Conservation (phyloP, 2,888 invertebrate species). For the Oscheius myriophilus region DNA sequence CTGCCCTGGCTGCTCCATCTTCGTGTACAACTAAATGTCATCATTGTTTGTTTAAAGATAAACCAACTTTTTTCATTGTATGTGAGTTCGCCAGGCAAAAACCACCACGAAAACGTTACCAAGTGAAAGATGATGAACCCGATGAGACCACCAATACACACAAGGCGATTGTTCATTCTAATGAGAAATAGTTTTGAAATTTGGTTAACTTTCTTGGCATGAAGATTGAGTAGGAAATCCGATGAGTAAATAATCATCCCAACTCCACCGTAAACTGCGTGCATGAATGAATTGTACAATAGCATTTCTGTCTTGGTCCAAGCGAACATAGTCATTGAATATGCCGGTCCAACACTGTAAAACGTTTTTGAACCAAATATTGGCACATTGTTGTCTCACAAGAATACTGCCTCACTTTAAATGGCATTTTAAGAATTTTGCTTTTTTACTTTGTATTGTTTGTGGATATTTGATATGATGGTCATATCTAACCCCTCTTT, state of each 20-base stretch:
- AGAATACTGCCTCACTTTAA: no score
- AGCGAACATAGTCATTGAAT: conserved; percentile 72
- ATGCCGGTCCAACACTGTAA: conserved; percentile 66
- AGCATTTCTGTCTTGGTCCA: conserved; percentile 71
- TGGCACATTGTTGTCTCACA: no score
- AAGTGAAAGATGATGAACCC: conserved; percentile 49
- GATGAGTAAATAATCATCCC: conserved; percentile 70
- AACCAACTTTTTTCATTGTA: conserved; percentile 34
- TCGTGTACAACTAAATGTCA: conserved; percentile 21
- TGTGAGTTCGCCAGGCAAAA: conserved; percentile 38
- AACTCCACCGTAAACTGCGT: conserved; percentile 65
- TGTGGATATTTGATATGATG: no score
- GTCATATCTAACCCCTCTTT: no score
- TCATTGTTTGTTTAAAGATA: not conserved
- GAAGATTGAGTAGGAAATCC: conserved; percentile 69
- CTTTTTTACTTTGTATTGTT: no score
- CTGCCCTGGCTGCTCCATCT: conserved; percentile 25
- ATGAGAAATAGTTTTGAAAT: not conserved
- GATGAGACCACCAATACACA: conserved; percentile 46
- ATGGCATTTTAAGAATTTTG: no score
- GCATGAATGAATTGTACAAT: conserved; percentile 69
- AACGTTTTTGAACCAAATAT: conserved; percentile 13
- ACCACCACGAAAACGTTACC: conserved; percentile 56
- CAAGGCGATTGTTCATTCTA: conserved; percentile 56
- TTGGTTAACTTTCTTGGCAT: conserved; percentile 22